A percentile compares a stretch with the other conserved stretches of the same genome.
These are phyloP conservation scores for Cichlasoma orientale DNA, from an alignment of 2,797 vertebrate genomes.

Conservation along the genomic window DNA sequence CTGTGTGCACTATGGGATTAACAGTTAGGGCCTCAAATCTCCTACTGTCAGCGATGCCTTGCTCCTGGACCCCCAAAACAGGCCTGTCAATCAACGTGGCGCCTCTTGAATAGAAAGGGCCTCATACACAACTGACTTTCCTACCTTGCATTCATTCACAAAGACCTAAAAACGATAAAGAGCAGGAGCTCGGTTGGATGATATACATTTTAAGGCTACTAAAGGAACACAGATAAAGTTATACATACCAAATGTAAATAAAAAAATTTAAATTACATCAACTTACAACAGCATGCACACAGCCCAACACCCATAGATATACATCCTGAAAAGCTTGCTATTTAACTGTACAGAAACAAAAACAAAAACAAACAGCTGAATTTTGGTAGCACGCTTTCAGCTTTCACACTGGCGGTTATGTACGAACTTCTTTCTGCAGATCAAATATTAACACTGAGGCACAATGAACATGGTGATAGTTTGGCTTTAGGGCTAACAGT, in stretches of 20 bases:
- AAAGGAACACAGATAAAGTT: background rate
- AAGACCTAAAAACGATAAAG: background rate
- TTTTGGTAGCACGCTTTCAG: background rate
- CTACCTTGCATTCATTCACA: constrained; percentile 14
- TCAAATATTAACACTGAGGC: too few species aligned
- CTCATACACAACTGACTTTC: constrained; percentile 8
- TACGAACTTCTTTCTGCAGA: too few species aligned
- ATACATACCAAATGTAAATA: background rate
- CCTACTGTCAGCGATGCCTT: constrained; percentile 59
- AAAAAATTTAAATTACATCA: background rate
- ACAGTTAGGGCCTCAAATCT: constrained; percentile 66
- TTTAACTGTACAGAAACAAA: constrained; percentile 9
- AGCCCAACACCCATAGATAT: background rate
- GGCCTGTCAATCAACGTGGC: constrained; percentile 54
- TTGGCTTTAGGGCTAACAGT: background rate
- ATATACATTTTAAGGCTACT: background rate
- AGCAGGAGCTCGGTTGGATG: background rate
- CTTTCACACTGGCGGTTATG: background rate
- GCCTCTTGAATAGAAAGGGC: background rate
- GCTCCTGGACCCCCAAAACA: constrained; percentile 41
- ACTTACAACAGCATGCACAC: background rate
- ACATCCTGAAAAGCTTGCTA: background rate
- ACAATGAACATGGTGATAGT: constrained; percentile 22
- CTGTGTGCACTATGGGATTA: constrained; percentile 71
- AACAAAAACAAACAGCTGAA: background rate